A percentile compares a stretch with the other conserved stretches of the same genome.
Conservation (phyloP, 2,113 vertebrate genomes). For the Melanocharis versteri region DNA sequence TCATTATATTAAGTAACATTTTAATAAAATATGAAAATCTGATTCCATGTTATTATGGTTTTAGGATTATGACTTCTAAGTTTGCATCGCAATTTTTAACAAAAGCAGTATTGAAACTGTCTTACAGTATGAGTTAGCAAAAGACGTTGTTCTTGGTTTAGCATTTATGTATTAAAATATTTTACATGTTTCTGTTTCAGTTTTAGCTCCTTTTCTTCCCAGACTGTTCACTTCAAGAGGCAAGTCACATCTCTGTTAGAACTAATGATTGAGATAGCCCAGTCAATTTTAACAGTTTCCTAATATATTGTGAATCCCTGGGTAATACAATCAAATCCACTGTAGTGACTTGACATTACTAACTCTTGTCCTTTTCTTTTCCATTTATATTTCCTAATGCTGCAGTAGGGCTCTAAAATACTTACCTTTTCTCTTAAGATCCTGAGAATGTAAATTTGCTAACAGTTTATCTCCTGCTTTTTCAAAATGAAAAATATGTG, state of each 20-base stretch:
- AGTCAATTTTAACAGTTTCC: constrained; percentile 42
- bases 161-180: constrained; percentile 45
- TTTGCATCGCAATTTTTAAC: not conserved
- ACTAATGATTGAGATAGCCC: constrained; percentile 53
- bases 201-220: constrained; percentile 87
- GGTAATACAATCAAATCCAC: constrained; percentile 14
- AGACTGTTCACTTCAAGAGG: constrained; percentile 91
- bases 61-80: constrained; percentile 11
- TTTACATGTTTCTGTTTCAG: constrained; percentile 73
- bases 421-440: constrained; percentile 24
- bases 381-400: constrained; percentile 18
- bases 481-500: constrained; percentile 7
- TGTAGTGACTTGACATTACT: constrained; percentile 43
- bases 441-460: constrained; percentile 43
- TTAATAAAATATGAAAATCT: constrained; percentile 45
- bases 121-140: not conserved
- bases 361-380: constrained; percentile 34
- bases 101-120: constrained; percentile 9
- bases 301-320: constrained; percentile 47
- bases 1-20: constrained; percentile 29
- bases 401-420: constrained; percentile 6
- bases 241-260: constrained; percentile 79
- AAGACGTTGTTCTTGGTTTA: not conserved
- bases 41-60: constrained; percentile 28
- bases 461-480: constrained; percentile 26